These are phyloP conservation scores for Epizoanthus illoricatus DNA, from an alignment of 92 coral and sea anemone species.

Conservation along the genomic window DNA sequence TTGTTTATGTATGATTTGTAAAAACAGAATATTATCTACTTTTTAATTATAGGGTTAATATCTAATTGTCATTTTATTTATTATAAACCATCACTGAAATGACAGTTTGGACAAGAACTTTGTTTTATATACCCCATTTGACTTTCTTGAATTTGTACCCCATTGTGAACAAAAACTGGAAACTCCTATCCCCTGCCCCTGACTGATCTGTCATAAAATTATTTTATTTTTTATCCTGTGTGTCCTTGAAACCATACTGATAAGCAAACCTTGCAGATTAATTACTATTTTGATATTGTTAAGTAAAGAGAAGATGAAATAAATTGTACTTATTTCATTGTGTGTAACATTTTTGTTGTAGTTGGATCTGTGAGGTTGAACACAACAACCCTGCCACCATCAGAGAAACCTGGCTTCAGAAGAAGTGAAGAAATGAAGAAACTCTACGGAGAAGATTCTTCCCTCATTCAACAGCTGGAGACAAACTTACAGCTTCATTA, in stretches of 20 bases:
- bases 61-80: too few species aligned
- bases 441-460: constrained; percentile 80
- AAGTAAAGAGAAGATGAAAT: background rate
- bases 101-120: too few species aligned
- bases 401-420: constrained; percentile 78
- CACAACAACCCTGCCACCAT: constrained; percentile 84
- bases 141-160: too few species aligned
- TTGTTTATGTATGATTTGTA: too few species aligned
- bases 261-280: too few species aligned
- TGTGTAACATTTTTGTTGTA: constrained; percentile 28
- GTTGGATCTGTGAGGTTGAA: constrained; percentile 75
- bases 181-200: background rate
- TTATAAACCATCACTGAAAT: too few species aligned
- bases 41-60: too few species aligned
- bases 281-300: background rate
- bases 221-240: background rate
- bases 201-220: background rate
- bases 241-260: background rate
- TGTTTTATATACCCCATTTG: too few species aligned
- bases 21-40: too few species aligned
- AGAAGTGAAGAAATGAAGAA: constrained; percentile 81
- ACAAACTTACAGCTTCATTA: constrained; percentile 83
- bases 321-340: background rate
- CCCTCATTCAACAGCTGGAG: constrained; percentile 79
- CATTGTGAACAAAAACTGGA: background rate